These are phyloP conservation scores for Pelusios castaneus DNA, from an alignment of 2,113 vertebrate species.

Conservation along the genomic window DNA sequence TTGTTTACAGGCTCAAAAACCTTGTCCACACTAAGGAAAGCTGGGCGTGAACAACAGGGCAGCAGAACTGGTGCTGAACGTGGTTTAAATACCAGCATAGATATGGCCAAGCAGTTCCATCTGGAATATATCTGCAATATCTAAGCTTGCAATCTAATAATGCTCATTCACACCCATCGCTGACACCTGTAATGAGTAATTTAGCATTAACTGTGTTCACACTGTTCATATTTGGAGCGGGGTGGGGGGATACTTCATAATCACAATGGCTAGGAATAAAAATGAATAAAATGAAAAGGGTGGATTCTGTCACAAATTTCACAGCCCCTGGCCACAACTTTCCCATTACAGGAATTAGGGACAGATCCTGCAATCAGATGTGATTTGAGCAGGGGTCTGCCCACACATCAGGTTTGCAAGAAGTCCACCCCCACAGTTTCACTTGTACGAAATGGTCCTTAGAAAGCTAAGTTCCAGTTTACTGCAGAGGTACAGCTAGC, in stretches of 20 bases:
- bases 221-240: neutral
- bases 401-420: slow-evolving; percentile 42
- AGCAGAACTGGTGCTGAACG: neutral
- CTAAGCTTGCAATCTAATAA: slow-evolving; percentile 34
- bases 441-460: slow-evolving; percentile 18
- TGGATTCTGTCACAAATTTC: neutral
- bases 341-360: neutral
- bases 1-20: neutral
- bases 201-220: neutral
- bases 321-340: slow-evolving; percentile 12
- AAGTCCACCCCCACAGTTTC: slow-evolving; percentile 52
- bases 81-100: neutral
- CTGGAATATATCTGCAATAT: neutral
- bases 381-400: slow-evolving; percentile 44
- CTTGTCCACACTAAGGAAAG: neutral
- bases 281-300: neutral
- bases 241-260: neutral
- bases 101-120: slow-evolving; percentile 34
- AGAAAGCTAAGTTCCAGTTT: slow-evolving; percentile 39
- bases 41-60: slow-evolving; percentile 2
- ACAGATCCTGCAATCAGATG: neutral
- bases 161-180: slow-evolving; percentile 24
- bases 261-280: neutral
- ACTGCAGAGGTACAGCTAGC: neutral
- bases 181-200: slow-evolving; percentile 43